Base-by-base conservation (phyloP, 1,140 invertebrate genomes). In the Brachionus asplanchnoidis region DNA sequence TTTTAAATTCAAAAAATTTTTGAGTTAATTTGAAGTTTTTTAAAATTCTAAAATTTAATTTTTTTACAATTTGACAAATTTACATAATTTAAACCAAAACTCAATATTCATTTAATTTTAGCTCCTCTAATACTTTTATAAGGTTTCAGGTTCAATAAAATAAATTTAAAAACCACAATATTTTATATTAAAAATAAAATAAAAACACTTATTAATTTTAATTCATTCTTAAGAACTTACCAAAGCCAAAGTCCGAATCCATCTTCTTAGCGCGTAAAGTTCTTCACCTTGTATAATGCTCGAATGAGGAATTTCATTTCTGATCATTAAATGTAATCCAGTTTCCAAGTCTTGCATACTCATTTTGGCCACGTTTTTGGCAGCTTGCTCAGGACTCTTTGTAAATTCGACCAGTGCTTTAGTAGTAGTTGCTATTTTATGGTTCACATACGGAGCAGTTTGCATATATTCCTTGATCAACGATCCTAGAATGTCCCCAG, bases 311-410 rank as follows among this genome's bases (percentile, higher is more conserved):
- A 80, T 80, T 40, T 80, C 77, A 8, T 56, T 23, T 80, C 77
- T 80, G 5, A 80, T 17, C 12, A 80, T 80, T 11, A 53, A 23
- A 80, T 26, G 12, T 1, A 80, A 11, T 7, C 77, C 77, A 23
- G 77, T 60, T 42, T 80, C 77, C 26, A 80, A 60, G 26, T 80
- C 77, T 80, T 53, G 77, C 77, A 80, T 80, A 8, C n/a, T 73
- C 32, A 73, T 20, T 32, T 68, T 68, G 9, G 3, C 5, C 3
- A 68, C 28, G n/a, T 23, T 40, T n/a, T 68, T 32, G 1, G 11
- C 11, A 23, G 36, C 32, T 68, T 68, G 3, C 7, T 68, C 66
- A 8, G n/a, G n/a, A 11, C 1, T 68, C 1, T 14, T 68, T 68
- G 32, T 68, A 12, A 3, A 7, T 36, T 5, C 32, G 6, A 36